Evolutionary conservation across 2,113 vertebrate genomes (phyloP).

Genomic region (Indicator maculatus): DNA sequence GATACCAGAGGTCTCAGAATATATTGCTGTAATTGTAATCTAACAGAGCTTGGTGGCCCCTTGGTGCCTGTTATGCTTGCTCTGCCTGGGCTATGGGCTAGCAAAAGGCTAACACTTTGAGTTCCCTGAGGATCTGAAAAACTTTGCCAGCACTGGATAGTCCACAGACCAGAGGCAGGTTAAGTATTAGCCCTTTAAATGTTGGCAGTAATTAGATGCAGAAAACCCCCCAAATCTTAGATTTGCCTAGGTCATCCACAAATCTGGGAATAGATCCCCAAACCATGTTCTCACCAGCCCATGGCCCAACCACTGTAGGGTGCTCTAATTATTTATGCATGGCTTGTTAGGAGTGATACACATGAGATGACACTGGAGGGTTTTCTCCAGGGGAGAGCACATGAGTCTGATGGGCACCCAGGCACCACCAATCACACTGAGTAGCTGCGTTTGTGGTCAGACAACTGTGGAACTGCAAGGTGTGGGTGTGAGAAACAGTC

Average conservation of each 20-base stretch:
- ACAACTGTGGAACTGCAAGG: not conserved
- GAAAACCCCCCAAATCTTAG: not conserved
- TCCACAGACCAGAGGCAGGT: not conserved
- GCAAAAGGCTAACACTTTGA: not conserved
- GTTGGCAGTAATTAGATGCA: not conserved
- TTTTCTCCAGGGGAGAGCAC: not conserved
- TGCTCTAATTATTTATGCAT: not conserved
- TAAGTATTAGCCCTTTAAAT: not conserved
- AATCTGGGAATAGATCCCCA: not conserved
- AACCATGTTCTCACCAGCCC: not conserved
- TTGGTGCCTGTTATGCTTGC: fast-evolving
- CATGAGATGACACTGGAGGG: not conserved
- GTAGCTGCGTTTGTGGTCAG: not conserved
- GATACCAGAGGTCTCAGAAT: constrained; percentile 24
- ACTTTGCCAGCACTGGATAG: not conserved
- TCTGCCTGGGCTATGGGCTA: not conserved
- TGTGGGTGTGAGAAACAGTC: not conserved
- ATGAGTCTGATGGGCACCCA: not conserved
- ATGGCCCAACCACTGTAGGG: not conserved
- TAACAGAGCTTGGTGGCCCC: not conserved
- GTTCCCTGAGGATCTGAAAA: not conserved
- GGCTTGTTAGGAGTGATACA: not conserved
- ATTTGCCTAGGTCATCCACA: not conserved
- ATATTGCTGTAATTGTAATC: not conserved
- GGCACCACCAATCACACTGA: not conserved